Percentiles rank a stretch among this genome's conserved stretches.
phyloP scores from a whole-genome alignment of 2,888 invertebrate species.

The Xylophagus ater region DNA sequence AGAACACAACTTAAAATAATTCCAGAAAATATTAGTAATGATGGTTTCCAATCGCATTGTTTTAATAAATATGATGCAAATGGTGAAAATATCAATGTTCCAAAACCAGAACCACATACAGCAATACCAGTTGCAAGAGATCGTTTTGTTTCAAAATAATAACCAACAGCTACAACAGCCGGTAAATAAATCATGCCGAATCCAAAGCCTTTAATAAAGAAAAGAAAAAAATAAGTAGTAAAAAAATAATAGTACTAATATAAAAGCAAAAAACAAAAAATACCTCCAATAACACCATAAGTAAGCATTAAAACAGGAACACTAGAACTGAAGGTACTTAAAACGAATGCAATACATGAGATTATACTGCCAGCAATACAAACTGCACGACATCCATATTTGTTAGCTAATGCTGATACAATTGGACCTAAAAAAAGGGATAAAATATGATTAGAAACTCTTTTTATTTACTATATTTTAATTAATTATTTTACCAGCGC shows the following conservation, averaged over 20 bases:
- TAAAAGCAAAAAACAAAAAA: not conserved
- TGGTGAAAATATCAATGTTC: slow-evolving; percentile 92
- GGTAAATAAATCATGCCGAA: slow-evolving; percentile 91
- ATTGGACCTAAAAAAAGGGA: slow-evolving; percentile 57
- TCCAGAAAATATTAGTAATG: slow-evolving; percentile 84
- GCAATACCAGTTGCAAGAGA: slow-evolving; percentile 91
- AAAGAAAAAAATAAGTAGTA: not conserved
- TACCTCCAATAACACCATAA: slow-evolving; percentile 88
- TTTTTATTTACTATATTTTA: not conserved
- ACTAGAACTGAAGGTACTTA: slow-evolving; percentile 77
- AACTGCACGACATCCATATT: slow-evolving; percentile 87
- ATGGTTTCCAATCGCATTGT: slow-evolving; percentile 77
- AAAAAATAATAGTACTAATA: not conserved
- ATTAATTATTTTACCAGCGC: slow-evolving; percentile 56
- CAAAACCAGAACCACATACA: slow-evolving; percentile 91
- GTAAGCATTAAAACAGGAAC: slow-evolving; percentile 84
- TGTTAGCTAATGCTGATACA: slow-evolving; percentile 91
- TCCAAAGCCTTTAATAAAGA: slow-evolving; percentile 61
- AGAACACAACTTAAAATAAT: slow-evolving; percentile 84
- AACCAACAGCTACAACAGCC: slow-evolving; percentile 92
- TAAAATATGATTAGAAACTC: not conserved
- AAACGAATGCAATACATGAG: slow-evolving; percentile 71
- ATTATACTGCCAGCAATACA: slow-evolving; percentile 86
- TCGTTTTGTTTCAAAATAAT: slow-evolving; percentile 92
- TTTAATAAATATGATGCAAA: slow-evolving; percentile 69